Conservation (phyloP, 2,113 vertebrate species). For the Cololabis saira region DNA sequence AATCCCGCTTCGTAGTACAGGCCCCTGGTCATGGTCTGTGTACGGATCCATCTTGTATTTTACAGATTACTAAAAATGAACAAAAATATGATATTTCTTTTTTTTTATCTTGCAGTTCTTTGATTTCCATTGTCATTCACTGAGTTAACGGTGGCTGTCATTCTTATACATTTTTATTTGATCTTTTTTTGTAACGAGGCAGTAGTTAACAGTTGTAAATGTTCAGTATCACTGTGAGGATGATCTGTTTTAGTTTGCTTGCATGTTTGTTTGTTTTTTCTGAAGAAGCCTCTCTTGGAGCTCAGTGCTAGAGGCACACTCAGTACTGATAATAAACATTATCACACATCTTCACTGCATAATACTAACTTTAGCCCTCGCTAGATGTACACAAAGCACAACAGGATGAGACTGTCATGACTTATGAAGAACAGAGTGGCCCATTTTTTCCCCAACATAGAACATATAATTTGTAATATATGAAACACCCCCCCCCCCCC, state of each 20-base stretch:
- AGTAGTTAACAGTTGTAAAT: constrained; percentile 40
- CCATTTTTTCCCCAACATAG: constrained; percentile 57
- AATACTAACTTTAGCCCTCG: constrained; percentile 48
- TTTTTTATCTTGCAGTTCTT: constrained; percentile 16
- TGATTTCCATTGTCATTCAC: constrained; percentile 21
- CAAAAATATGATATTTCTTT: neutral
- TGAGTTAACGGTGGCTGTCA: constrained; percentile 29
- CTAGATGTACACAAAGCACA: constrained; percentile 51
- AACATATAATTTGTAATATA: constrained; percentile 63
- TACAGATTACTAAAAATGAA: constrained; percentile 16
- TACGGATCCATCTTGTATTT: neutral
- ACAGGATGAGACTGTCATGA: constrained; percentile 60
- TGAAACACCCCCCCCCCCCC: constrained; percentile 54
- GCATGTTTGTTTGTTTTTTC: constrained; percentile 7
- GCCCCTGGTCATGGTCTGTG: no score
- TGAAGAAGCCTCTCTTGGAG: constrained; percentile 21
- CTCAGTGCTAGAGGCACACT: constrained; percentile 19
- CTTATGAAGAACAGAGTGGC: constrained; percentile 69
- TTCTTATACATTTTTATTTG: constrained; percentile 26
- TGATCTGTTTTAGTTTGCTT: constrained; percentile 15
- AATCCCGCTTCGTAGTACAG: no score
- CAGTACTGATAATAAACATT: constrained; percentile 35
- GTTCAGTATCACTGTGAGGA: neutral
- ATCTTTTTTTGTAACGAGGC: constrained; percentile 23
- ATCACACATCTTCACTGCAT: constrained; percentile 41